Evolutionary conservation across 2,888 invertebrate genomes (phyloP).

Genomic region (Lordiphosa fenestrarum): DNA sequence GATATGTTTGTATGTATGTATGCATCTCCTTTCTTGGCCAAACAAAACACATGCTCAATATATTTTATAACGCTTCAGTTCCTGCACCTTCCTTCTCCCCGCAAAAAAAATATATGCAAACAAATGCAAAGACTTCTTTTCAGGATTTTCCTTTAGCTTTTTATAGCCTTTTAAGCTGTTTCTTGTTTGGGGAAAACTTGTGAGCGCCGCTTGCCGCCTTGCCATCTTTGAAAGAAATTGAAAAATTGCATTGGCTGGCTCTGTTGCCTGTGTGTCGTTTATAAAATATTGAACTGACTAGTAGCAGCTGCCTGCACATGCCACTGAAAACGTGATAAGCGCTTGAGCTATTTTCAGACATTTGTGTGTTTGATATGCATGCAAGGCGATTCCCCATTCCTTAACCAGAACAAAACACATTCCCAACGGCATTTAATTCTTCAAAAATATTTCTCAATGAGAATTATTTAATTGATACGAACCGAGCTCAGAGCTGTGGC

Average conservation of each 20-base stretch:
- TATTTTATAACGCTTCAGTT: constrained; percentile 10
- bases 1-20: constrained; percentile 13
- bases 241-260: constrained; percentile 63
- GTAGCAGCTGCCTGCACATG: too few species aligned
- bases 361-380: constrained; percentile 31
- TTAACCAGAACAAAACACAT: not conserved
- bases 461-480: constrained; percentile 16
- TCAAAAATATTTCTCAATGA: constrained; percentile 23
- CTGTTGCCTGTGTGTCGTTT: constrained; percentile 43
- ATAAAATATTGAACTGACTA: constrained; percentile 57
- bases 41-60: constrained; percentile 35
- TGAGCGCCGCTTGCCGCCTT: constrained; percentile 2
- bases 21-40: constrained; percentile 3
- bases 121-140: constrained; percentile 23
- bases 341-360: constrained; percentile 47
- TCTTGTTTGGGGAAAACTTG: constrained; percentile 34
- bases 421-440: constrained; percentile 25
- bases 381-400: constrained; percentile 12
- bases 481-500: too few species aligned
- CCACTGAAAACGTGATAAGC: constrained; percentile 43
- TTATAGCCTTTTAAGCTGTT: constrained; percentile 65
- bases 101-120: constrained; percentile 34
- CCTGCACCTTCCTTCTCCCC: not conserved
- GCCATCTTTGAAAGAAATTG: constrained; percentile 46
- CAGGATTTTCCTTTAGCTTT: constrained; percentile 40